Evolutionary conservation across 2,797 vertebrate genomes (phyloP), one percentile per base, ranked within the genome.

Genomic region (Ctenosaura bakeri): DNA sequence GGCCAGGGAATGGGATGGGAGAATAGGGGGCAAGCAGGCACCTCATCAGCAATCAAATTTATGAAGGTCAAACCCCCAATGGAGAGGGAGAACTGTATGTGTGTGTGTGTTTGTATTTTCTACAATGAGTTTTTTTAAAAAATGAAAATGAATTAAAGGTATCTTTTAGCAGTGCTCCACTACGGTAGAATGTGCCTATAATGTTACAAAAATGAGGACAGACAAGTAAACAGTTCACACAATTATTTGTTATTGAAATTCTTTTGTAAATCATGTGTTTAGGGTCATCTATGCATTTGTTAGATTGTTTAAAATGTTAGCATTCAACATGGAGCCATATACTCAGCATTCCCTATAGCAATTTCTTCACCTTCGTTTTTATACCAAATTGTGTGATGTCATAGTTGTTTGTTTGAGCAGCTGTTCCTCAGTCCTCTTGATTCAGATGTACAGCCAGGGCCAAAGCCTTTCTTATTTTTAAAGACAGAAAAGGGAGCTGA

Each of bases 331-430:
- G 26, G 89, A 82, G 86, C 86, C 88, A 80, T 92, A 94, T 95
- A 88, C 74, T 69, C 89, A 92, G 59, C 64, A 95, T 96, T 94
- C 93, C 56, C 94, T 4, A 26, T 69, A 81, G 76, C 82, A 81
- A 76, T 92, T 92, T 85, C 0, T 88, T 85, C 38, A 76, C 77
- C 56, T 12, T 20, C 24, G 42, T 12, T 9, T 85, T 92, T 32
- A 3, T 26, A 89, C 88, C 93, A 95, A 87, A 86, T 74, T 42
- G 89, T 76, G 42, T 95, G 90, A 95, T 90, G 91, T 95, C 3
- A 96, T 78, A 88, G 71, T 89, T 93, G 54, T 78, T 83, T 96
- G 90, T 95, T 94, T 96, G 87, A 94, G 94, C 93, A 95, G 92
- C 91, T 96, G 95, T 1, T 94, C 59, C 81, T 94, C 0, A 91